Percentiles rank a stretch among this genome's conserved stretches.
Evolutionary conservation across 2,797 vertebrate species (phyloP).

Genomic region (Avahi laniger): DNA sequence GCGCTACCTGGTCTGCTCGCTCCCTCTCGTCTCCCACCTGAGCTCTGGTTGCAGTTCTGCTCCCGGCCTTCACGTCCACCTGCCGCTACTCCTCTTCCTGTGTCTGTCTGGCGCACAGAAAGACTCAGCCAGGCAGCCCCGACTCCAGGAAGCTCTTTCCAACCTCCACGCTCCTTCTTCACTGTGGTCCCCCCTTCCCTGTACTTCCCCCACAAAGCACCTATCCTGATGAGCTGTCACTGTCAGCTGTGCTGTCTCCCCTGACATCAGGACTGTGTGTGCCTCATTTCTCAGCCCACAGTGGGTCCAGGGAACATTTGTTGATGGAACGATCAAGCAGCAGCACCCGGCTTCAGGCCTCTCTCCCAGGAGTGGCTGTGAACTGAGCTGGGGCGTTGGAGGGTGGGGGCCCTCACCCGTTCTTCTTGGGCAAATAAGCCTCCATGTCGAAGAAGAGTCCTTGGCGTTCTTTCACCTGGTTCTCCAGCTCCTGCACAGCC

Average conservation of each 20-base stretch:
- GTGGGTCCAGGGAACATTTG: background rate
- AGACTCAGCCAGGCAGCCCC: background rate
- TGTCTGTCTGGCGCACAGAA: background rate
- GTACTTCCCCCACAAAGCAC: background rate
- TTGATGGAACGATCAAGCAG: background rate
- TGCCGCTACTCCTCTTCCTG: background rate
- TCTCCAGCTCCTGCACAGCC: conserved; percentile 86
- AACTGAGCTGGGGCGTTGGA: background rate
- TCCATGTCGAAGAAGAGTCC: conserved; percentile 95
- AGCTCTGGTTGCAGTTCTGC: background rate
- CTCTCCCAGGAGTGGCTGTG: background rate
- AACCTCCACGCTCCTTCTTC: background rate
- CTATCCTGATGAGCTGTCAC: background rate
- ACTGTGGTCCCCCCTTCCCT: background rate
- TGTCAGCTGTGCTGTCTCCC: background rate
- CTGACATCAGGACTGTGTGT: background rate
- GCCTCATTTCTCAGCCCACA: background rate
- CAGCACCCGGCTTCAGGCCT: fast-evolving
- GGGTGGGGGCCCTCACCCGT: conserved; percentile 87
- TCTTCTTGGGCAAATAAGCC: conserved; percentile 95
- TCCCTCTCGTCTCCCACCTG: background rate
- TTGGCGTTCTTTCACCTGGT: conserved; percentile 89
- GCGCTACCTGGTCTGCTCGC: fast-evolving
- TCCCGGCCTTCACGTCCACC: background rate
- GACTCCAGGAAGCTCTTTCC: background rate